Evolutionary conservation across 2,888 invertebrate species (phyloP).

Genomic region (Eustalomyia histrio): DNA sequence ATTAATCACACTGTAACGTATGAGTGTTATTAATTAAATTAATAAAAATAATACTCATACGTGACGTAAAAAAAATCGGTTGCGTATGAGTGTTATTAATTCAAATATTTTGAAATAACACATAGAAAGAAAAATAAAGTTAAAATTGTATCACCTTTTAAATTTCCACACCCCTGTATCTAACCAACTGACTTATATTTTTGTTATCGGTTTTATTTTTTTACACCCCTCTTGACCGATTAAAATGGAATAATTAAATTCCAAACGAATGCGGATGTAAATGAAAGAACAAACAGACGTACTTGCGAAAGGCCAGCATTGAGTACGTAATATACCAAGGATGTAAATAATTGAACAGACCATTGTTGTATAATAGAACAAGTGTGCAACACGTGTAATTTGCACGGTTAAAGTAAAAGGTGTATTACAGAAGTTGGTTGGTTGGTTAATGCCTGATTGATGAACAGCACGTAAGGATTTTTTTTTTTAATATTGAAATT

Average conservation of each 20-base stretch:
- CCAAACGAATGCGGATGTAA: slow-evolving; percentile 35
- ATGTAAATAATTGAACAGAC: slow-evolving; percentile 30
- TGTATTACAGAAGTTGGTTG: slow-evolving; percentile 37
- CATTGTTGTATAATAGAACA: background rate
- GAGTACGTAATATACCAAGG: background rate
- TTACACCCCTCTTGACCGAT: background rate
- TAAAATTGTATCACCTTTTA: background rate
- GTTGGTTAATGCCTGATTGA: slow-evolving; percentile 43
- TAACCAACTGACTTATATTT: slow-evolving; percentile 8
- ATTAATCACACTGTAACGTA: too few species aligned
- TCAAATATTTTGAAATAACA: background rate
- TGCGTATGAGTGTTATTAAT: background rate
- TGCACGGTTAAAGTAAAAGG: slow-evolving; percentile 25
- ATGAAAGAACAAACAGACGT: background rate
- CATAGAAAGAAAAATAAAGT: background rate
- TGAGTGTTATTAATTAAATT: too few species aligned
- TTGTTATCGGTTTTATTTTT: background rate
- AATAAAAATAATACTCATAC: too few species aligned
- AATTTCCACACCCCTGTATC: background rate
- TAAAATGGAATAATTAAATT: slow-evolving; percentile 63
- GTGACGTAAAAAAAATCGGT: too few species aligned
- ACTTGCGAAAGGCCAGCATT: background rate
- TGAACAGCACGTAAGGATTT: slow-evolving; percentile 39
- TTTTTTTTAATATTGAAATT: slow-evolving; percentile 17
- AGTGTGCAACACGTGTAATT: slow-evolving; percentile 27